Conservation (phyloP, 1,140 invertebrate genomes). For the Drosophila burlai region DNA sequence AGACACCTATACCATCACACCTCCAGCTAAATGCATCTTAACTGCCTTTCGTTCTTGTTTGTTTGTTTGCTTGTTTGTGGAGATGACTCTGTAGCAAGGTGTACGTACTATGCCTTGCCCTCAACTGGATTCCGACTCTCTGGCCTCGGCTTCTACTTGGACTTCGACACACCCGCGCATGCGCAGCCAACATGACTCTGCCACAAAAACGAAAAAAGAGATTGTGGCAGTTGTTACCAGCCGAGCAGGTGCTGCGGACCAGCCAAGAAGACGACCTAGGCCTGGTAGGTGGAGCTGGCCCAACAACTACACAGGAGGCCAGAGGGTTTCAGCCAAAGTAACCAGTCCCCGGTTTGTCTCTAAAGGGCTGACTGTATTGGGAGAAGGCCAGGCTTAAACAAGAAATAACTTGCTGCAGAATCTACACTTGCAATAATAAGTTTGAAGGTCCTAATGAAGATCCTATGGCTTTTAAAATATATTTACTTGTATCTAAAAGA, state of each 20-base stretch:
- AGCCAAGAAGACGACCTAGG: conserved; percentile 66
- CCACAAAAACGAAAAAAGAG: conserved; percentile 22
- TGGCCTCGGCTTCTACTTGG: conserved; percentile 10
- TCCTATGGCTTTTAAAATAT: neutral
- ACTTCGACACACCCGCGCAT: conserved; percentile 64
- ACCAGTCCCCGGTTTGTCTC: neutral
- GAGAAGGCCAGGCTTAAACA: neutral
- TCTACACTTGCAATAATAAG: neutral
- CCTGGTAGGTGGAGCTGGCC: conserved; percentile 67
- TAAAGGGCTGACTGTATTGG: neutral
- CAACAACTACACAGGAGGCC: conserved; percentile 3
- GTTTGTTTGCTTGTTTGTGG: conserved; percentile 57
- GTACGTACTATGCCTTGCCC: conserved; percentile 15
- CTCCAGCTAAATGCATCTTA: conserved; percentile 69
- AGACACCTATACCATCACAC: conserved; percentile 41
- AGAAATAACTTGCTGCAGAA: neutral
- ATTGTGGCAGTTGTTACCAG: conserved; percentile 32
- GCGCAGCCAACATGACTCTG: conserved; percentile 72
- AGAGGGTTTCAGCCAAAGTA: neutral
- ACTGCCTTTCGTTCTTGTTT: conserved; percentile 56
- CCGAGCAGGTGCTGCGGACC: conserved; percentile 64
- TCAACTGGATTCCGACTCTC: conserved; percentile 8
- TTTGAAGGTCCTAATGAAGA: neutral
- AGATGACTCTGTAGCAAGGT: conserved; percentile 64
- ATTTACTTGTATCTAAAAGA: no score